Evolutionary conservation across 2,888 invertebrate genomes (phyloP), one percentile per base, ranked within the genome.

Genomic region (Metellina segmentata): DNA sequence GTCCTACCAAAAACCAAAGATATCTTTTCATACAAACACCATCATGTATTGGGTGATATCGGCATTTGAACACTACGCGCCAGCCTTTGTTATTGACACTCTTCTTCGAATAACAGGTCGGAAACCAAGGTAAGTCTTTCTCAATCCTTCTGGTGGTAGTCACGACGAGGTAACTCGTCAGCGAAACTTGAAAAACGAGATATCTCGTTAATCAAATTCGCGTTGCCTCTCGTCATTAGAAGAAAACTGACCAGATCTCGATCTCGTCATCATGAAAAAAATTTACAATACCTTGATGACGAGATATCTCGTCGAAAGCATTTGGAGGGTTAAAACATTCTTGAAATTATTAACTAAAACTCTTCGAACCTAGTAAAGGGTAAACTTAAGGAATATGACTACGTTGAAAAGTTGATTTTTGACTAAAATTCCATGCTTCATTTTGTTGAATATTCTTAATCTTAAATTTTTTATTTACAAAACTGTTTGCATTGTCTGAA

Each of bases 41-140:
- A 9, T 89, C 9, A 6, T 70, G 48, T 92, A 89, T 70, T 19
- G 71, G 48, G 9, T 85, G 20, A 19, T 85, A 13, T 78, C 79
- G 0, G n/a, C 83, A 5, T 70, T 89, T 7, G 89, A 92, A 34
- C 91, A 92, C 75, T 92, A 89, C 71, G 75, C 49, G 20, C 91
- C 91, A 19, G 91, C 91, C 19, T 16, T 75, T 69, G 74, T 81
- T 11, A 92, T 92, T 11, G 91, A 92, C 69, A n/a, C 13, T 5
- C 11, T 89, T 0, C 70, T 92, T 6, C 34, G 19, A 1, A 16
- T 92, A 1, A 85, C 79, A 79, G 88, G 91, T 9, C 48, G 53
- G 7, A 92, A 92, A 51, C 89, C 87, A 0, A 92, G 75, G 91
- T 92, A 85, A 91, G 79, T 6, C 7, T 51, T 4, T 34, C 34